phyloP scores from a whole-genome alignment of 2,797 vertebrate genomes.

The Peromyscus attwateri region DNA sequence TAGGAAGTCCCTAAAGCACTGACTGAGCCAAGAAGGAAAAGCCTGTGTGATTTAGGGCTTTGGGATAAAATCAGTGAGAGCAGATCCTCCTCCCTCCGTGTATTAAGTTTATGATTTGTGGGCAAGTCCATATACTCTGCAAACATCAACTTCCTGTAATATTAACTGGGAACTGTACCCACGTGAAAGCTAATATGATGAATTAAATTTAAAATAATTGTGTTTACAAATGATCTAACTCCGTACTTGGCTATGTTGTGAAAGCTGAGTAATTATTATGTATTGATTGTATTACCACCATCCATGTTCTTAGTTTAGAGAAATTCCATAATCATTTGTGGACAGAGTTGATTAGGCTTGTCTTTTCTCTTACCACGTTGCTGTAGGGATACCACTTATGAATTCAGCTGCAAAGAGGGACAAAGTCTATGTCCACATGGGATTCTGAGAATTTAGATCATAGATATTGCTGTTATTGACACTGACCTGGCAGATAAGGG shows the following conservation, averaged over 20 bases:
- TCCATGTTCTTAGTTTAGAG: constrained; percentile 33
- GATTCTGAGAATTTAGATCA: constrained; percentile 8
- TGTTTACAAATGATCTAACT: constrained; percentile 33
- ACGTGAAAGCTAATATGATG: neutral
- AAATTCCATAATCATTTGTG: constrained; percentile 27
- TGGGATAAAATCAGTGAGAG: neutral
- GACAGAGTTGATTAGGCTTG: neutral
- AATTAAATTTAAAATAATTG: constrained; percentile 60
- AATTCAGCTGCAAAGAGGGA: constrained; percentile 5
- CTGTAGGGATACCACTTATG: neutral
- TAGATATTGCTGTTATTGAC: neutral
- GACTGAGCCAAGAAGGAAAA: constrained; percentile 17
- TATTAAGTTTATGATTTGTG: neutral
- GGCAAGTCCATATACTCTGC: neutral
- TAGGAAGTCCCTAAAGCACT: neutral
- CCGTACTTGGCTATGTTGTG: constrained; percentile 20
- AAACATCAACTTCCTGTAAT: neutral
- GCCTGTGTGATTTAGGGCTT: neutral
- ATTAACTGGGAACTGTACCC: neutral
- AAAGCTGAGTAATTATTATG: constrained; percentile 20
- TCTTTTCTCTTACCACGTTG: neutral
- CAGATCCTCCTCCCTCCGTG: neutral
- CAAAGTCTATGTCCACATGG: neutral
- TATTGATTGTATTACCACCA: neutral
- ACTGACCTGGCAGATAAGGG: neutral